phyloP scores from a whole-genome alignment of 2,797 vertebrate species.

The Microctenopoma steveboyesi region DNA sequence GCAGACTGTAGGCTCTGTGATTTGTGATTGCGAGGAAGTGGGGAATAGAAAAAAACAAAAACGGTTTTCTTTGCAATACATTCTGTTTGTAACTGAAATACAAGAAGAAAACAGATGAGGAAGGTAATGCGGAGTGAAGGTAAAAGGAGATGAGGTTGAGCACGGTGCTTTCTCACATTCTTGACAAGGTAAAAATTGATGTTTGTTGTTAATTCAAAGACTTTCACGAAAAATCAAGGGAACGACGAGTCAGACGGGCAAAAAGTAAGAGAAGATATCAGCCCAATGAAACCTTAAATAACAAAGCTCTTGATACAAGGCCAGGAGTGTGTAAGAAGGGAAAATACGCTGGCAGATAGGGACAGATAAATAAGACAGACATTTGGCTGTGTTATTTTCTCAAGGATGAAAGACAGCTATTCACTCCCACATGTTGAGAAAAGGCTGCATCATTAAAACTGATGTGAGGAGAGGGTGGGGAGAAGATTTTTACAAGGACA shows the following conservation, averaged over 20 bases:
- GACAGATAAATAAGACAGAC: conserved; percentile 61
- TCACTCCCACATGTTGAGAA: conserved; percentile 61
- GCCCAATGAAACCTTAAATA: conserved; percentile 36
- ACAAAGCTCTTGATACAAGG: conserved; percentile 41
- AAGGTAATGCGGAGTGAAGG: conserved; percentile 31
- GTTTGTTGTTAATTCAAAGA: conserved; percentile 50
- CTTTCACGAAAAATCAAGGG: conserved; percentile 47
- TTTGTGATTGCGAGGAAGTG: conserved; percentile 57
- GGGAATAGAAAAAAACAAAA: conserved; percentile 48
- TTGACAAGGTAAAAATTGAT: conserved; percentile 58
- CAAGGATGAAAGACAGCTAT: conserved; percentile 36
- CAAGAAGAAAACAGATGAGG: conserved; percentile 47
- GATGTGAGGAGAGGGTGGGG: conserved; percentile 41
- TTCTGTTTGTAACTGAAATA: conserved; percentile 63
- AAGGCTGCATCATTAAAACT: conserved; percentile 61
- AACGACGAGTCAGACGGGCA: conserved; percentile 20
- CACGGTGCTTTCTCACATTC: conserved; percentile 60
- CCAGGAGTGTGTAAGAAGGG: conserved; percentile 36
- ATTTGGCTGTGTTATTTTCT: conserved; percentile 61
- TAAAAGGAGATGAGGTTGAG: conserved; percentile 50
- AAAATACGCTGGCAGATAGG: conserved; percentile 43
- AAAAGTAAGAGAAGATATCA: conserved; percentile 38
- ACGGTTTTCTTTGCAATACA: conserved; percentile 69
- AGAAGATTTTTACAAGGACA: conserved; percentile 59
- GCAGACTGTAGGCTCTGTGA: conserved; percentile 51